These are phyloP conservation scores for Timema podura DNA, from an alignment of 2,888 invertebrate species.

Conservation along the genomic window DNA sequence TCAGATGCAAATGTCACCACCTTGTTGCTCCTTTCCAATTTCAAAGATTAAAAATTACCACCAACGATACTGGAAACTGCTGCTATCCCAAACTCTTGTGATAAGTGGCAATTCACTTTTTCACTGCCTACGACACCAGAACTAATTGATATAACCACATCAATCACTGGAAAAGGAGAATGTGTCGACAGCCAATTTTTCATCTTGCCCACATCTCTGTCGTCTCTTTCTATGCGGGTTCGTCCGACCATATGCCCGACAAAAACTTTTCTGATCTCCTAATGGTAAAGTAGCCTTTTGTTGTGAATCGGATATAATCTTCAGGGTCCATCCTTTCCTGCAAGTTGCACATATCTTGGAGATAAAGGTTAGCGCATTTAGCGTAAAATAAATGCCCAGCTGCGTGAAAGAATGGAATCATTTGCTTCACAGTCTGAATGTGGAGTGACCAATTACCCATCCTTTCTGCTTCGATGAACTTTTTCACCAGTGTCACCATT, in stretches of 20 bases:
- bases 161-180: background rate
- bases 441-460: conserved; percentile 26
- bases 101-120: background rate
- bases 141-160: background rate
- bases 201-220: background rate
- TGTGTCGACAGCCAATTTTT: background rate
- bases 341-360: no score
- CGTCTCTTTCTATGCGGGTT: background rate
- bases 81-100: background rate
- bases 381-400: conserved; percentile 33
- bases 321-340: no score
- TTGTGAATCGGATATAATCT: no score
- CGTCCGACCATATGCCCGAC: conserved; percentile 21
- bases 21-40: background rate
- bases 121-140: background rate
- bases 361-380: conserved; percentile 29
- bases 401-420: conserved; percentile 28
- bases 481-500: conserved; percentile 22
- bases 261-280: no score
- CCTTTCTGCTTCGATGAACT: conserved; percentile 23
- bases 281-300: no score
- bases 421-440: conserved; percentile 25
- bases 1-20: background rate
- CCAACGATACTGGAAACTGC: conserved; percentile 3
- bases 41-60: background rate